A percentile compares a stretch with the other conserved stretches of the same genome.
Conservation (phyloP, 2,797 vertebrate species). For the Malacoraja senta region DNA sequence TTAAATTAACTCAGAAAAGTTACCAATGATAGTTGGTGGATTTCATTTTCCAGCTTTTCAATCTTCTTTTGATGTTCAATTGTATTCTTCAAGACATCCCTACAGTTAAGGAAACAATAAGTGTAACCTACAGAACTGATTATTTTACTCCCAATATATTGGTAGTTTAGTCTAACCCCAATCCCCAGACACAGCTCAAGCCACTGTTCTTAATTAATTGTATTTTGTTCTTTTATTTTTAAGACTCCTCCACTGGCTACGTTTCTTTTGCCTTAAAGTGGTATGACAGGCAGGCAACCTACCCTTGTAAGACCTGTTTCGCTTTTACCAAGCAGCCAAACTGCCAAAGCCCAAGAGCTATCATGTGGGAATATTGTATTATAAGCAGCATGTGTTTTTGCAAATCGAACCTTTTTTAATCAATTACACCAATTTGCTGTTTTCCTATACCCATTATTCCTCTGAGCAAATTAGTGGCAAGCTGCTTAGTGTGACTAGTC, state of each 20-base stretch:
- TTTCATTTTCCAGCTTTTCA: slow-evolving; percentile 47
- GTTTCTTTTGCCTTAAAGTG: not conserved
- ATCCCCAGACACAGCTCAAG: not conserved
- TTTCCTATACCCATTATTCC: no score
- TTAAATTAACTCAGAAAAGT: slow-evolving; percentile 30
- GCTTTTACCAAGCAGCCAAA: not conserved
- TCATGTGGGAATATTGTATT: not conserved
- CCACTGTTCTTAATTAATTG: not conserved
- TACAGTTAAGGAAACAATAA: slow-evolving; percentile 43
- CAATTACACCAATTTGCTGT: no score
- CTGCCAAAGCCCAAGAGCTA: not conserved
- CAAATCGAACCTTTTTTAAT: no score
- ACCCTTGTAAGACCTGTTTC: not conserved
- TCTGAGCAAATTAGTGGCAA: no score
- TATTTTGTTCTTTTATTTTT: not conserved
- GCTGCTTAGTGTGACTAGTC: no score
- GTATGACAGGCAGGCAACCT: not conserved
- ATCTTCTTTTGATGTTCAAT: slow-evolving; percentile 45
- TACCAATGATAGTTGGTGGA: slow-evolving; percentile 50
- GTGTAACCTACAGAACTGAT: not conserved
- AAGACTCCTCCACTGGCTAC: not conserved
- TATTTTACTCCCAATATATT: not conserved
- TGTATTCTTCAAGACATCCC: slow-evolving; percentile 49
- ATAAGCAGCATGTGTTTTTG: not conserved
- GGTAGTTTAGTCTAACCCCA: not conserved